A percentile compares a stretch with the other conserved stretches of the same genome.
These are phyloP conservation scores for Argyra leucocephala DNA, from an alignment of 2,888 invertebrate species.

Conservation along the genomic window DNA sequence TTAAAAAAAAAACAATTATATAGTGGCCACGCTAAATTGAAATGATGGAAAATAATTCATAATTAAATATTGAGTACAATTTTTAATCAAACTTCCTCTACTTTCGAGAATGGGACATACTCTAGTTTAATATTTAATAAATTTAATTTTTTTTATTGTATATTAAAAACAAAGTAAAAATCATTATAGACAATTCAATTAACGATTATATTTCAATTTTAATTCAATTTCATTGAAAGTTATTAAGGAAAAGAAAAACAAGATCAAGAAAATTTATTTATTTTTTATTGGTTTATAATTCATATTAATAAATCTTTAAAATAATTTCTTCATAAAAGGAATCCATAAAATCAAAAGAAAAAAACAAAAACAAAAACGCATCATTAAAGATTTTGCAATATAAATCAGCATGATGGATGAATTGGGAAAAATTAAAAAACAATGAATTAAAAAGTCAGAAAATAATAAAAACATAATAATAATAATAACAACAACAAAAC, in stretches of 20 bases:
- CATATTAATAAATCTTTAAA: neutral
- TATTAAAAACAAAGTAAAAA: too few relatives aligned
- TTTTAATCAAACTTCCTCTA: too few relatives aligned
- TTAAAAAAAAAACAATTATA: too few relatives aligned
- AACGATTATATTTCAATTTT: too few relatives aligned
- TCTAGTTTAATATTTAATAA: too few relatives aligned
- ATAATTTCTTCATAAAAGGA: neutral
- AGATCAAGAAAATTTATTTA: neutral
- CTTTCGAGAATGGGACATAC: too few relatives aligned
- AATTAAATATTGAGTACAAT: too few relatives aligned
- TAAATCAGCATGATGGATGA: conserved; percentile 6
- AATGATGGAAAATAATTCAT: too few relatives aligned
- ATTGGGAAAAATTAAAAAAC: conserved; percentile 6
- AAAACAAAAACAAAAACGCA: neutral
- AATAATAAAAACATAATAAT: neutral
- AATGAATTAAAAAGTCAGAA: neutral
- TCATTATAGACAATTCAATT: too few relatives aligned
- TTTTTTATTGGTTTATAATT: conserved; percentile 6
- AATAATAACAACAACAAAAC: neutral
- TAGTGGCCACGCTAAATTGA: too few relatives aligned
- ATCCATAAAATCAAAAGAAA: neutral
- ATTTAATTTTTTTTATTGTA: too few relatives aligned
- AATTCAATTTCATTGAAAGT: neutral
- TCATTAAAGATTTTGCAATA: conserved; percentile 1
- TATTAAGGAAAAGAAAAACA: neutral